Evolutionary conservation across 2,797 vertebrate genomes (phyloP).

Genomic region (Vireo griseus): DNA sequence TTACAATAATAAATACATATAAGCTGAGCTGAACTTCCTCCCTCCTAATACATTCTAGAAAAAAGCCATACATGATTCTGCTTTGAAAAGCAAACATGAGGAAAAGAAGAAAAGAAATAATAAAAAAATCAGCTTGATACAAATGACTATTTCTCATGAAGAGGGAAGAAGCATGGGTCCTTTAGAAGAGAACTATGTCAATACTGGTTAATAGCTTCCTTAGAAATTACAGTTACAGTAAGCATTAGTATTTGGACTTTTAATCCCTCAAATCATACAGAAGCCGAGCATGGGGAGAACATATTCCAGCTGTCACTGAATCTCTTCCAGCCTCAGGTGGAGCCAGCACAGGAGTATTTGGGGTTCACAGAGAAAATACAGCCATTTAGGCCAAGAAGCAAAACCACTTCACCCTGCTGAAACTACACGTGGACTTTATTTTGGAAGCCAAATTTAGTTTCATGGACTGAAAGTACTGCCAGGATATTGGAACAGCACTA

Average conservation of each 20-base stretch:
- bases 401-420: background rate
- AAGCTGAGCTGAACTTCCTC: background rate
- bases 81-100: background rate
- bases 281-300: background rate
- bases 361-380: background rate
- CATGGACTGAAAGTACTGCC: background rate
- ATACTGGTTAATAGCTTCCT: conserved; percentile 1
- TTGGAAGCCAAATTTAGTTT: background rate
- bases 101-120: background rate
- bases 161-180: background rate
- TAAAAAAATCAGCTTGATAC: background rate
- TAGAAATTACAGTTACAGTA: conserved; percentile 9
- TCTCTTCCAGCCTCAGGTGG: background rate
- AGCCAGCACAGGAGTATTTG: background rate
- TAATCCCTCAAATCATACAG: background rate
- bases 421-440: background rate
- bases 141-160: background rate
- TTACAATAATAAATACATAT: background rate
- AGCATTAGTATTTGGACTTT: conserved; percentile 21
- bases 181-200: background rate
- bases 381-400: background rate
- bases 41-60: background rate
- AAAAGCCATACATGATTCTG: background rate
- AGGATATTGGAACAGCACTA: background rate
- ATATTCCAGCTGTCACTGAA: background rate